Conservation (phyloP, 37 sponge, comb jelly and placozoan species). For the Bolinopsis microptera region DNA sequence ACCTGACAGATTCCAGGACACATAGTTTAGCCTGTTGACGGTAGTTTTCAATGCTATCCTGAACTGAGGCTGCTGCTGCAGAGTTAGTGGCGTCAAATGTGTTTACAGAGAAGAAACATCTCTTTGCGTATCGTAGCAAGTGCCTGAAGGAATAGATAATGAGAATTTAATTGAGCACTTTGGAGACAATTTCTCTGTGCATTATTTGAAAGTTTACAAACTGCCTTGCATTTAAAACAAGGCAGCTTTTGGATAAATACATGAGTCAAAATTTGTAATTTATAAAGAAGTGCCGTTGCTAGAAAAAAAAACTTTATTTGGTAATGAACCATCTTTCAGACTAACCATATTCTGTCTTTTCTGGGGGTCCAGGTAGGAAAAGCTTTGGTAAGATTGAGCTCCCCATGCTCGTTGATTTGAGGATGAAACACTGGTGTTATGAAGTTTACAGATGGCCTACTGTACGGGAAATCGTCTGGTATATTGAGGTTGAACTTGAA, state of each 20-base stretch:
- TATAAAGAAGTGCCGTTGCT: no score
- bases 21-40: neutral
- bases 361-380: slow-evolving; percentile 60
- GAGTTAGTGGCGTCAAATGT: slow-evolving; percentile 44
- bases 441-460: slow-evolving; percentile 5
- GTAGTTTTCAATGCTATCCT: slow-evolving; percentile 27
- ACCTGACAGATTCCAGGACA: slow-evolving; percentile 45
- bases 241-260: no score
- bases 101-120: slow-evolving; percentile 60
- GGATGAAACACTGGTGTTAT: slow-evolving; percentile 56
- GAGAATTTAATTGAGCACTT: no score
- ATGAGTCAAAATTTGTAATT: no score
- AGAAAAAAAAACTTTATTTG: neutral
- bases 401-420: slow-evolving; percentile 41
- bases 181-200: no score
- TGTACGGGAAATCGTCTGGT: slow-evolving; percentile 59
- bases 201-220: no score
- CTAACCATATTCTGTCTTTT: slow-evolving; percentile 54
- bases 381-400: slow-evolving; percentile 38
- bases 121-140: slow-evolving; percentile 29
- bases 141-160: slow-evolving; percentile 1
- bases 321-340: no score
- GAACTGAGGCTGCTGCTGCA: slow-evolving; percentile 23
- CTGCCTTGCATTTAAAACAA: no score
- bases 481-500: slow-evolving; percentile 65